Evolutionary conservation across 92 coral and sea anemone species (phyloP).

Genomic region (Zoanthus solanderi): DNA sequence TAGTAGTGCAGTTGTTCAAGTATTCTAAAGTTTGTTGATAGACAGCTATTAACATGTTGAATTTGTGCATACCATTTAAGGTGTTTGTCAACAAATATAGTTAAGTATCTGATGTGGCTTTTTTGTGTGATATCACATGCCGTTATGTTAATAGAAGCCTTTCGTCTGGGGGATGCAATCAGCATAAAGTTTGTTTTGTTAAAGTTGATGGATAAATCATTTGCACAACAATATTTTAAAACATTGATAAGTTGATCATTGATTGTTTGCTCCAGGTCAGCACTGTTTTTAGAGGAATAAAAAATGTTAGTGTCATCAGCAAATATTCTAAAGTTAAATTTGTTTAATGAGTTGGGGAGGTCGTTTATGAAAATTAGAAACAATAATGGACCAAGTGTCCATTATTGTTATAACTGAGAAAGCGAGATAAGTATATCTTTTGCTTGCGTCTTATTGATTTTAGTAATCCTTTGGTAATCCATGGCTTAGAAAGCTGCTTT

Average conservation of each 20-base stretch:
- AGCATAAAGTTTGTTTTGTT: slow-evolving; percentile 60
- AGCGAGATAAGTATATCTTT: too few relatives aligned
- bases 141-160: neutral
- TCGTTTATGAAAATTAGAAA: too few relatives aligned
- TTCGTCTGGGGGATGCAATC: slow-evolving; percentile 52
- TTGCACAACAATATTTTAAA: slow-evolving; percentile 45
- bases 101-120: slow-evolving; percentile 53
- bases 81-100: slow-evolving; percentile 51
- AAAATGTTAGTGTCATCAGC: too few relatives aligned
- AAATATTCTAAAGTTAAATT: too few relatives aligned
- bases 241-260: slow-evolving; percentile 52
- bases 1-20: slow-evolving; percentile 24
- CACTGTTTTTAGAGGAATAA: slow-evolving; percentile 27
- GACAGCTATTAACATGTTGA: slow-evolving; percentile 40
- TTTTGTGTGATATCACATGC: slow-evolving; percentile 45
- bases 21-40: slow-evolving; percentile 50
- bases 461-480: too few relatives aligned
- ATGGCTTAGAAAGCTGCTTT: too few relatives aligned
- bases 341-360: too few relatives aligned
- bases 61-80: slow-evolving; percentile 59
- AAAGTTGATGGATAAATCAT: slow-evolving; percentile 39
- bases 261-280: slow-evolving; percentile 43
- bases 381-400: too few relatives aligned
- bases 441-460: too few relatives aligned
- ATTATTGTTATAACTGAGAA: too few relatives aligned